These are phyloP conservation scores for Allobates femoralis DNA, from an alignment of 2,797 vertebrate species.

Conservation along the genomic window DNA sequence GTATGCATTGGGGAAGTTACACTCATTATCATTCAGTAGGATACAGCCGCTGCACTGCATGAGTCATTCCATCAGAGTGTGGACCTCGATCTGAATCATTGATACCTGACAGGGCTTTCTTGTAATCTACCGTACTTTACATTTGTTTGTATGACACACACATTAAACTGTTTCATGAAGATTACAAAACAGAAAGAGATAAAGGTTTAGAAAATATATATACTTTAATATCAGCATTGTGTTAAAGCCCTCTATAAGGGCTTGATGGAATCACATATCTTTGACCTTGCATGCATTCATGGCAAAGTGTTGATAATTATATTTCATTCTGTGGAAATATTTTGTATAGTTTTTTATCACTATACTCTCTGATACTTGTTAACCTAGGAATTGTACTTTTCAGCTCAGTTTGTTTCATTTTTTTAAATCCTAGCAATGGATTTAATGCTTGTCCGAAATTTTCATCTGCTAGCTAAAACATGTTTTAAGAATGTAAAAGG, in stretches of 20 bases:
- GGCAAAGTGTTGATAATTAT: not conserved
- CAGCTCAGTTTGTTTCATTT: not conserved
- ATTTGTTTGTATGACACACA: conserved; percentile 48
- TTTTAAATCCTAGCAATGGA: not conserved
- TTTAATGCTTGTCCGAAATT: not conserved
- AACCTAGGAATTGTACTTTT: not conserved
- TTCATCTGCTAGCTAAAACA: not conserved
- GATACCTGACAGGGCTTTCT: conserved; percentile 53
- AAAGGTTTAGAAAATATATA: not conserved
- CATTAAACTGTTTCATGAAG: conserved; percentile 34
- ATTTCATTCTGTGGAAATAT: not conserved
- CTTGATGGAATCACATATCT: no score
- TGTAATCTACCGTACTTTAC: conserved; percentile 57
- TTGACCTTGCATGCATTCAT: not conserved
- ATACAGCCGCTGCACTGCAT: conserved; percentile 56
- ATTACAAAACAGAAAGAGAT: conserved; percentile 24
- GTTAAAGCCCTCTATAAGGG: not conserved
- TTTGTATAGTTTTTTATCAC: not conserved
- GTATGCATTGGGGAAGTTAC: conserved; percentile 54
- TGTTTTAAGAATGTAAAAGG: no score
- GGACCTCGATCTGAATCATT: conserved; percentile 56
- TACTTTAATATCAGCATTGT: not conserved
- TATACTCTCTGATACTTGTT: not conserved
- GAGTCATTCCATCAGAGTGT: conserved; percentile 57
- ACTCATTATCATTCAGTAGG: conserved; percentile 63